Conservation (phyloP, 2,888 invertebrate genomes). For the Drosophila atroscutellata region DNA sequence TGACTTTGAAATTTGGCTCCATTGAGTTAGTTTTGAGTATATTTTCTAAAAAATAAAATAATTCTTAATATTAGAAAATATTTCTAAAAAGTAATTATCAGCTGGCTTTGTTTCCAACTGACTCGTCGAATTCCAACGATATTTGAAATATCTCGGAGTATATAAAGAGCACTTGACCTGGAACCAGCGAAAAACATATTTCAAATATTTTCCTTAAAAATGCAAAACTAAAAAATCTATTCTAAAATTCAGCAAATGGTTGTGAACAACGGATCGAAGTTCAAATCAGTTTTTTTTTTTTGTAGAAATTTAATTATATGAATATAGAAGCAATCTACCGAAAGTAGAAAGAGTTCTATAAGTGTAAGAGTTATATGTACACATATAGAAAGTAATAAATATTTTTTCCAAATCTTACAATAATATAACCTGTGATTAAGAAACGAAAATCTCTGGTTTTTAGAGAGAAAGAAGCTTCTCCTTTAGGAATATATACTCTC, state of each 20-base stretch:
- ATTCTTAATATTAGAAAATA: not conserved
- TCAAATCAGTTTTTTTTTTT: not conserved
- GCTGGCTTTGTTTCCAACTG: not conserved
- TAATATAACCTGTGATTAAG: not conserved
- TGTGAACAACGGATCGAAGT: not conserved
- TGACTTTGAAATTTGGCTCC: not conserved
- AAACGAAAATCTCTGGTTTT: not conserved
- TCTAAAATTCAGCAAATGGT: not conserved
- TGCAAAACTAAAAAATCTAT: accelerated
- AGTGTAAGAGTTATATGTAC: not conserved
- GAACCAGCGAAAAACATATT: not conserved
- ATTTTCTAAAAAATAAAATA: not conserved
- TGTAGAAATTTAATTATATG: not conserved
- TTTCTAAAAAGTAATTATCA: not conserved
- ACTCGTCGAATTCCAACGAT: not conserved
- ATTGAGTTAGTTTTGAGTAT: not conserved
- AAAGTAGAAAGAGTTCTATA: too few relatives aligned
- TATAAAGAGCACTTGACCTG: not conserved
- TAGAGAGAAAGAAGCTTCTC: not conserved
- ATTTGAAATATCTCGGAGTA: not conserved
- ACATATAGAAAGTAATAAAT: not conserved
- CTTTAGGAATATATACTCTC: not conserved
- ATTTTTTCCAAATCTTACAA: not conserved
- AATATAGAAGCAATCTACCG: not conserved
- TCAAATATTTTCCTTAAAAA: not conserved